A percentile compares a stretch with the other conserved stretches of the same genome.
Evolutionary conservation across 2,797 vertebrate species (phyloP).

Genomic region (Leptoclinus maculatus): DNA sequence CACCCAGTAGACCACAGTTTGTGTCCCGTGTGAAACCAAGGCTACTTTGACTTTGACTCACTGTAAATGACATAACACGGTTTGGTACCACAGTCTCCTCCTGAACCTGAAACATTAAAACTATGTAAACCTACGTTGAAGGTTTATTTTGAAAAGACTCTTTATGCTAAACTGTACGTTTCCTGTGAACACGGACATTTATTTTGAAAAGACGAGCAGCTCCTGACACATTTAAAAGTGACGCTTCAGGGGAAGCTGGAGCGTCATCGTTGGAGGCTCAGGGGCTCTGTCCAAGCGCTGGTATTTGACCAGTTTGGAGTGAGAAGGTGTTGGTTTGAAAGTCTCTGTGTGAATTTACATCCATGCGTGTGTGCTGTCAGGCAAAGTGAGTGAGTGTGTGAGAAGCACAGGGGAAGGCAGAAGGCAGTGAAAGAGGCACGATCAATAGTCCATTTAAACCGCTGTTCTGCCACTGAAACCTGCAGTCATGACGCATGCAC

Average conservation of each 20-base stretch:
- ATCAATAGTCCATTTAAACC: conserved; percentile 65
- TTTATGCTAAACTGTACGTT: not conserved
- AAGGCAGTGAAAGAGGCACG: conserved; percentile 21
- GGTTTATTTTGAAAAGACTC: not conserved
- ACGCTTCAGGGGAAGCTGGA: not conserved
- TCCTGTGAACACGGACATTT: not conserved
- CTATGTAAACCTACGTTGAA: not conserved
- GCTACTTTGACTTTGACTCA: not conserved
- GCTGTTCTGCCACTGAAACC: conserved; percentile 38
- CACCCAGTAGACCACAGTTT: not conserved
- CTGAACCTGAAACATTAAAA: not conserved
- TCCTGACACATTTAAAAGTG: not conserved
- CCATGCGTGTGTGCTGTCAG: conserved; percentile 6
- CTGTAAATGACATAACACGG: not conserved
- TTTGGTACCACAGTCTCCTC: not conserved
- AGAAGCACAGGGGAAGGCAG: conserved; percentile 22
- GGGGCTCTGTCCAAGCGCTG: not conserved
- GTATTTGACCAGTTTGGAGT: not conserved
- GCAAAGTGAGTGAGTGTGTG: conserved; percentile 19
- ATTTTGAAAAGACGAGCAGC: not conserved
- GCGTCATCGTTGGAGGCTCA: not conserved
- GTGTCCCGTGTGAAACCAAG: not conserved
- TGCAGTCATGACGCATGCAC: conserved; percentile 3
- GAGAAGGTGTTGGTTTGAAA: not conserved
- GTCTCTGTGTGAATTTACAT: not conserved